Evolutionary conservation across 92 coral and sea anemone genomes (phyloP).

Genomic region (Pocillopora grandis): DNA sequence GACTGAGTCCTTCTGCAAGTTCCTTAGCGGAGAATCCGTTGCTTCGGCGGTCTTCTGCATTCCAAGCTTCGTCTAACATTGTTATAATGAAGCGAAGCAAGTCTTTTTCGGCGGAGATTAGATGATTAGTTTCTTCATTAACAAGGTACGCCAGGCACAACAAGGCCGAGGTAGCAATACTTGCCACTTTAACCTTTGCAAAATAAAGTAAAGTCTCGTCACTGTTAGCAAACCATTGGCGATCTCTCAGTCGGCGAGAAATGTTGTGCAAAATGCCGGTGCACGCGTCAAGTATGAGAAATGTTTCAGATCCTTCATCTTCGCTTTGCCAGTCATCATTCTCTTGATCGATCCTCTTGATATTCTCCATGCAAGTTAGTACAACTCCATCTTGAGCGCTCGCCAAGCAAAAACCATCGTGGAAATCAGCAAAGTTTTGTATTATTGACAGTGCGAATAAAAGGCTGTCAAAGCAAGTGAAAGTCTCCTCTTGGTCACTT

Average conservation of each 20-base stretch:
- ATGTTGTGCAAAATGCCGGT: constrained; percentile 35
- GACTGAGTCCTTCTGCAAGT: constrained; percentile 57
- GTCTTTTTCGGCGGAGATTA: constrained; percentile 39
- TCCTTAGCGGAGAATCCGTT: constrained; percentile 53
- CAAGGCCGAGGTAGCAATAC: constrained; percentile 20
- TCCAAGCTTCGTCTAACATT: constrained; percentile 34
- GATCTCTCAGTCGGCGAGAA: constrained; percentile 31
- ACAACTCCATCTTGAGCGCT: constrained; percentile 17
- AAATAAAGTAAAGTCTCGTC: constrained; percentile 24
- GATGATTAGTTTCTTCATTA: constrained; percentile 52
- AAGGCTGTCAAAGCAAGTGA: neutral
- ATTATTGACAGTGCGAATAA: neutral
- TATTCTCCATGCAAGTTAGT: constrained; percentile 25
- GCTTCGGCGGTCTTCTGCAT: constrained; percentile 36
- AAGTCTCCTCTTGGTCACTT: neutral
- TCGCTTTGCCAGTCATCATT: constrained; percentile 4
- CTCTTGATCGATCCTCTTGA: constrained; percentile 14
- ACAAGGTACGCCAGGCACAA: constrained; percentile 51
- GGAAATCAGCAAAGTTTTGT: constrained; percentile 24
- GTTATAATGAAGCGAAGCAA: constrained; percentile 36
- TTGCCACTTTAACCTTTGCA: constrained; percentile 18
- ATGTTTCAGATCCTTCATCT: neutral
- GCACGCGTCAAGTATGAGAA: neutral
- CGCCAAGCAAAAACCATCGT: constrained; percentile 30
- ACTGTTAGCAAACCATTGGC: constrained; percentile 17